Base-by-base conservation (phyloP, 2,888 invertebrate genomes). In the Stomorhina lunata region DNA sequence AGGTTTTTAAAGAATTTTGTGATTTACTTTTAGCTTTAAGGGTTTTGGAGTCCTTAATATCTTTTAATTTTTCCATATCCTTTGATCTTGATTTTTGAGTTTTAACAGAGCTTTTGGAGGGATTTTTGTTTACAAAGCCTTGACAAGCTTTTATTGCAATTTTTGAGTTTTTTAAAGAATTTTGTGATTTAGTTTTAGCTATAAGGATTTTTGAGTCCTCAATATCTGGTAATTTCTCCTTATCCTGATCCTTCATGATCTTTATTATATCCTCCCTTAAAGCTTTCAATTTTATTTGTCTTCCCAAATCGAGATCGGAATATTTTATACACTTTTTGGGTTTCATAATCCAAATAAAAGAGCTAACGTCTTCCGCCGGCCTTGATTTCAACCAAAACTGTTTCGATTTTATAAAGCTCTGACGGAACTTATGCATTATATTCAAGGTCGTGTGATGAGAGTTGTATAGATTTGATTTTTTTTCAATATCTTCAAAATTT, bases 341-440 rank as follows among this genome's bases (percentile, higher is more conserved):
- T 12, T 76, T 72, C 80, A 80, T 53, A 9, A 80, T 37, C 84
- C 84, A 84, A 1, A 15, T 48, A 6, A 80, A 22, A 4, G 81
- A 53, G 0, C 77, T 34, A 10, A 43, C n/a, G 0, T 15, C 0
- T 4, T 50, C 22, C 3, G 15, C 2, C 2, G 10, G 4, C 12
- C 53, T 76, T 4, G 27, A 1, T 68, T 15, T 72, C 2, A 4
- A 6, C 57, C 55, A 57, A 61, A 45, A 69, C 1, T 15, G 12
- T 48, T 68, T 72, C 0, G 66, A 68, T 17, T 61, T 75, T 32
- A 25, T 75, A 29, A 61, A 82, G 20, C 73, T 59, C 15, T 65
- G 32, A 17, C 80, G 69, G 71, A 82, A 63, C 72, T 78, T 75
- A 0, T 66, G 50, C 27, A 80, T 59, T 15, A 80, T 20, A 32